Base-by-base conservation (phyloP, 2,888 invertebrate species). In the Ophraella communa region DNA sequence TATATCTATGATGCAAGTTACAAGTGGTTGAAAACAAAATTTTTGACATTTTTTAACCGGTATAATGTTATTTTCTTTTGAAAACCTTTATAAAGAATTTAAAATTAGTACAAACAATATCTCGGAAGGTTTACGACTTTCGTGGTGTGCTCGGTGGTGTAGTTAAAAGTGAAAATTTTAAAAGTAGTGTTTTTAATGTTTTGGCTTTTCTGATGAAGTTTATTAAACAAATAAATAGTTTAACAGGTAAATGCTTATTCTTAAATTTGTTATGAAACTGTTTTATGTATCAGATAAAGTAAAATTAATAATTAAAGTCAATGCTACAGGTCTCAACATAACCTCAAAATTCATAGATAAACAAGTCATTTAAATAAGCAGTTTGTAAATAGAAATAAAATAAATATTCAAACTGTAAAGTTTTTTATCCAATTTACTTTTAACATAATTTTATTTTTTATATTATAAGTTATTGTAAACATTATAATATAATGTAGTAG, bases 11-110 rank as follows among this genome's bases (percentile, higher is more conserved):
- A 49, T 65, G 39, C 62, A 71, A 72, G 76, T 76, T 68, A 79
- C 79, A 80, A 79, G 80, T 80, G 79, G 76, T 75, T 72, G 71
- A 71, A 68, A 72, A 67, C 54, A 63, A 24, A 57, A 62, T 62
- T 69, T n/a, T 72, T 71, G 61, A 64, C 66, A 57, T 58, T 67
- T 70, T 71, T 66, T 65, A 35, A 62, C 67, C 65, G 70, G 70
- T 71, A 66, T 65, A 65, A 72, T 73, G 73, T 18, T 21, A 24
- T 69, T 71, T 58, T 47, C 65, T 47, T 68, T 67, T 4, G 18
- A 47, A 47, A 47, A 30, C n/a, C 7, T 21, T 1, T 1, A 18
- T 64, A 56, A 57, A 64, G 33, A 62, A 56, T 21, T 30, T 4
- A 23, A 33, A 23, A 21, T 17, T 33, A 35, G n/a, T n/a, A 33